These are phyloP conservation scores for Oreochromis niloticus DNA, from an alignment of 2,113 vertebrate genomes.

Conservation along the genomic window DNA sequence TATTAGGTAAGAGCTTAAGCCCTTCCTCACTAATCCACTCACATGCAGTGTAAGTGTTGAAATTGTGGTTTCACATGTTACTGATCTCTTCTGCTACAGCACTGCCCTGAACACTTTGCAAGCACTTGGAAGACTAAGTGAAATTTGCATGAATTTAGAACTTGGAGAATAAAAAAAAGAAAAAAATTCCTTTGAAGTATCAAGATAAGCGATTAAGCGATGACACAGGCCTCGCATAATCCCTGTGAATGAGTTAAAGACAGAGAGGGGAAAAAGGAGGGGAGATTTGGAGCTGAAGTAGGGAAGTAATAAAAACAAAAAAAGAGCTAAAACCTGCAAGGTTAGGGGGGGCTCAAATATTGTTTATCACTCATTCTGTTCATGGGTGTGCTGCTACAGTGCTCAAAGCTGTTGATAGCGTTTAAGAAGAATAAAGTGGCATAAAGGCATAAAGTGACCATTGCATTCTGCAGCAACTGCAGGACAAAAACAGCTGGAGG, in stretches of 20 bases:
- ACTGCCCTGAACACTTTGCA: neutral
- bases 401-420: conserved; percentile 1
- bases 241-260: conserved; percentile 20
- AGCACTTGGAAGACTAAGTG: neutral
- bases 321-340: neutral
- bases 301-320: conserved; percentile 20
- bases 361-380: neutral
- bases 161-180: neutral
- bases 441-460: neutral
- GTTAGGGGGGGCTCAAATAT: neutral
- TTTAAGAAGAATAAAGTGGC: neutral
- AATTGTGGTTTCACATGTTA: neutral
- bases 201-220: conserved; percentile 32
- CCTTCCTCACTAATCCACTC: conserved; percentile 29
- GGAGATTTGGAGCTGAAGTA: neutral
- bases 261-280: neutral
- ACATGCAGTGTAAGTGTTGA: conserved; percentile 12
- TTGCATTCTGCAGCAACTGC: neutral
- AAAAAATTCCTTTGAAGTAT: conserved; percentile 41
- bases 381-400: neutral
- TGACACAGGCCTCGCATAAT: conserved; percentile 26
- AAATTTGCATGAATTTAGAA: conserved; percentile 1
- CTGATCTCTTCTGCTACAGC: neutral
- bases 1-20: conserved; percentile 42
- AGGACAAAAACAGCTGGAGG: neutral